Evolutionary conservation across 2,113 vertebrate genomes (phyloP).

Genomic region (Microcebus lehilahytsara): DNA sequence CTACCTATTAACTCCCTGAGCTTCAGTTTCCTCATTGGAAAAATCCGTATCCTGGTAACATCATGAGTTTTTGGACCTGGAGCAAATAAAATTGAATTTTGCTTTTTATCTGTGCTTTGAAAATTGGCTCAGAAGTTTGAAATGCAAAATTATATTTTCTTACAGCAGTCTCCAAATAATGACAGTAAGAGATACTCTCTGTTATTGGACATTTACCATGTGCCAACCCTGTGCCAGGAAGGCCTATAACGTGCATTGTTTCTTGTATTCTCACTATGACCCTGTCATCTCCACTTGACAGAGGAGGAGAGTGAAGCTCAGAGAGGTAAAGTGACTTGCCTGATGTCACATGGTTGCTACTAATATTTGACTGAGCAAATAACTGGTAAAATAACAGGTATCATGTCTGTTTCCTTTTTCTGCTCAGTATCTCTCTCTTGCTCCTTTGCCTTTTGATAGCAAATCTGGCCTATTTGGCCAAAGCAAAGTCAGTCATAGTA

Average conservation of each 20-base stretch:
- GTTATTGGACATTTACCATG: background rate
- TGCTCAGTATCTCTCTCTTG: background rate
- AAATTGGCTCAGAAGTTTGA: slow-evolving; percentile 31
- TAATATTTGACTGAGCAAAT: background rate
- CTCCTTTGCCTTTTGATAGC: background rate
- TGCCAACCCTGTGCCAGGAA: background rate
- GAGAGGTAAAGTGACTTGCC: background rate
- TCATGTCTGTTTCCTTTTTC: background rate
- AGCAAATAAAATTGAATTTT: background rate
- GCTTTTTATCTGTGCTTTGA: background rate
- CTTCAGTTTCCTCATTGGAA: background rate
- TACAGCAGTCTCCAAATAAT: background rate
- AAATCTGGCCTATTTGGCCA: background rate
- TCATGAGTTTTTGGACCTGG: background rate
- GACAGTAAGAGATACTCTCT: background rate
- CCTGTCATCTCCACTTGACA: background rate
- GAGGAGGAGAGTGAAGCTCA: background rate
- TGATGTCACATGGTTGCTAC: background rate
- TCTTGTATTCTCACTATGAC: background rate
- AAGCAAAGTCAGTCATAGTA: background rate
- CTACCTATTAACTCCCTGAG: background rate
- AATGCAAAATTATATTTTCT: slow-evolving; percentile 15
- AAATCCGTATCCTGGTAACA: background rate
- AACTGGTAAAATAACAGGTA: background rate
- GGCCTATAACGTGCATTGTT: background rate